Percentiles rank a stretch among this genome's conserved stretches.
Conservation (phyloP, 2,888 invertebrate species). For the Brenthis hecate region DNA sequence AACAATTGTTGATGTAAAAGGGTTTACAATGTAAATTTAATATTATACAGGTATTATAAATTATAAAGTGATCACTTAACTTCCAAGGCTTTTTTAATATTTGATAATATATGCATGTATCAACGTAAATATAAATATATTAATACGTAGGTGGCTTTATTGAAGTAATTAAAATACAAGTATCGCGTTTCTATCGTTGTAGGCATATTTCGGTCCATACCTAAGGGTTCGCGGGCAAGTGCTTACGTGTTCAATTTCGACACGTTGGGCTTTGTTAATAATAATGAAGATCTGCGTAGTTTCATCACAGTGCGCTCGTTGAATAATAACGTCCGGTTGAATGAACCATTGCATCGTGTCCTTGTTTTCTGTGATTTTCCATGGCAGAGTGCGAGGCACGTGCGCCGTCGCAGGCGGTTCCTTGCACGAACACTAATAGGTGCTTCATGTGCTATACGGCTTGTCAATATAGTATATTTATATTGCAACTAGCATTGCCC, state of each 20-base stretch:
- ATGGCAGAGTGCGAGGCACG: constrained; percentile 60
- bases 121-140: no score
- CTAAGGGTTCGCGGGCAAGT: constrained; percentile 34
- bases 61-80: no score
- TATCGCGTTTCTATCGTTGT: constrained; percentile 4
- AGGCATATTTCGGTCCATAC: constrained; percentile 13
- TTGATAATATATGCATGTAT: no score
- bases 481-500: neutral
- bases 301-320: constrained; percentile 78
- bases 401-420: constrained; percentile 48
- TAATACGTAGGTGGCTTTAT: neutral
- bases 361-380: constrained; percentile 82
- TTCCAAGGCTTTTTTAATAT: no score
- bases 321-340: constrained; percentile 81
- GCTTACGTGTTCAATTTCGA: constrained; percentile 66
- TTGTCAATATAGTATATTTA: neutral
- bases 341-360: constrained; percentile 81
- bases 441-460: constrained; percentile 5
- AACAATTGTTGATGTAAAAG: no score
- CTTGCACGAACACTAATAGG: constrained; percentile 40
- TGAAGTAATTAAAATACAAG: constrained; percentile 5
- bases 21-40: no score
- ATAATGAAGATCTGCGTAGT: constrained; percentile 69
- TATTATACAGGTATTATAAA: no score
- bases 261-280: constrained; percentile 73